Evolutionary conservation across 2,888 invertebrate genomes (phyloP).

Genomic region (Kuschelorhynchus macadamiae): DNA sequence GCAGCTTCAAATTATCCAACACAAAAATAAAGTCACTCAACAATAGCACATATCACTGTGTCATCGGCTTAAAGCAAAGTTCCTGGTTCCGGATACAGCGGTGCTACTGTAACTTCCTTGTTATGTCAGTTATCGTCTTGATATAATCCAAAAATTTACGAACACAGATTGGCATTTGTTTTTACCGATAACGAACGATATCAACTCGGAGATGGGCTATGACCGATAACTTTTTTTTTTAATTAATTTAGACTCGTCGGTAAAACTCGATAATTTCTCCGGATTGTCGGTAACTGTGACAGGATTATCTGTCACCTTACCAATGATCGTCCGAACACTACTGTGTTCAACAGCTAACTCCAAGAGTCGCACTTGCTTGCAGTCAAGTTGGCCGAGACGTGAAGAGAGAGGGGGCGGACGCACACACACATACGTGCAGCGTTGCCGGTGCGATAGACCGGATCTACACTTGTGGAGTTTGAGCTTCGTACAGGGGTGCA

Average conservation of each 20-base stretch:
- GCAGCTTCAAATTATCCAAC: slow-evolving; percentile 24
- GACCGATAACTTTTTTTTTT: slow-evolving; percentile 16
- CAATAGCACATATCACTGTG: slow-evolving; percentile 29
- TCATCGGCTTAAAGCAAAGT: slow-evolving; percentile 15
- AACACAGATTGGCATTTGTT: no score
- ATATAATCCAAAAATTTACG: slow-evolving; percentile 11
- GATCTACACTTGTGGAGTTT: slow-evolving; percentile 62
- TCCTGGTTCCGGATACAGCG: slow-evolving; percentile 9
- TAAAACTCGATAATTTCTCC: slow-evolving; percentile 20
- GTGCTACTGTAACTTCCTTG: neutral
- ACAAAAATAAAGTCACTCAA: slow-evolving; percentile 32
- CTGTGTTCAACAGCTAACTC: slow-evolving; percentile 37
- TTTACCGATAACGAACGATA: slow-evolving; percentile 1
- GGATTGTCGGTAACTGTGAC: slow-evolving; percentile 67
- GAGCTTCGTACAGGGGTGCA: slow-evolving; percentile 40
- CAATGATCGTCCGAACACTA: slow-evolving; percentile 62
- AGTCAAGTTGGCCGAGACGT: slow-evolving; percentile 49
- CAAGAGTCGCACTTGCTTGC: slow-evolving; percentile 42
- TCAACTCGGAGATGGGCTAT: no score
- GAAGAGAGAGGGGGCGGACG: slow-evolving; percentile 60
- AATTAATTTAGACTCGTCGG: slow-evolving; percentile 20
- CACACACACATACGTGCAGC: slow-evolving; percentile 51
- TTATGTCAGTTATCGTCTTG: neutral
- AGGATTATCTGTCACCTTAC: slow-evolving; percentile 67
- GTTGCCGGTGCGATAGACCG: slow-evolving; percentile 61